Base-by-base conservation (phyloP, 1,140 invertebrate species). In the Venustaconcha ellipsiformis region DNA sequence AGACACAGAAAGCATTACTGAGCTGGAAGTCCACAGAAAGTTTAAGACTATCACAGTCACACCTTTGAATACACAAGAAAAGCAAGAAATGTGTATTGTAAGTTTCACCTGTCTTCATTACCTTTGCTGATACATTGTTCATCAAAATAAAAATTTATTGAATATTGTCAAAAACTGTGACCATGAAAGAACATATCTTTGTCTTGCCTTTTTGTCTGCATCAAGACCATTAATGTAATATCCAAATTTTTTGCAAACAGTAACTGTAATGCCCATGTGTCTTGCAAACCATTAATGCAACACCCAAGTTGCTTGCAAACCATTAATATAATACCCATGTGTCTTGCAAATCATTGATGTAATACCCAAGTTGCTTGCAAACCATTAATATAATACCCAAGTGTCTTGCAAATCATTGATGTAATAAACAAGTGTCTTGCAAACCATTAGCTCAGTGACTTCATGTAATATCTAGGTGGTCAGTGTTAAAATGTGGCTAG, bases 11-110 rank as follows among this genome's bases (percentile, higher is more conserved):
- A 76, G 74, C 13, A 30, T 81, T 17, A 66, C 79, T 2, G 76
- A 82, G 18, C 77, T 86, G 63, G 63, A 79, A 57, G 66, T 66
- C 11, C 57, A 78, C 8, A 72, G 70, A 26, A 58, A 66, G 1
- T 84, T 76, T 26, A 55, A 71, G 17, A 57, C 72, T 23, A 37
- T 84, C 6, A 66, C 75, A 30, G 67, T 86, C 17, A 59, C 62
- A 56, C 74, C 71, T 14, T 58, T 84, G n/a, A 55, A 59, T 30
- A 17, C 26, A n/a, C 74, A 73, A n/a, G 60, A 67, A 12, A 72
- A 82, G 70, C 48, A 67, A 57, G 72, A 78, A 26, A 74, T 86
- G n/a, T 81, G 77, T 82, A 62, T 79, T 77, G 84, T 84, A 71
- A 66, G 70, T 55, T 48, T 60, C 37, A 48, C 37, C 37, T 8